Evolutionary conservation across 1,140 invertebrate genomes (phyloP).

Genomic region (Phymastichus coffea): DNA sequence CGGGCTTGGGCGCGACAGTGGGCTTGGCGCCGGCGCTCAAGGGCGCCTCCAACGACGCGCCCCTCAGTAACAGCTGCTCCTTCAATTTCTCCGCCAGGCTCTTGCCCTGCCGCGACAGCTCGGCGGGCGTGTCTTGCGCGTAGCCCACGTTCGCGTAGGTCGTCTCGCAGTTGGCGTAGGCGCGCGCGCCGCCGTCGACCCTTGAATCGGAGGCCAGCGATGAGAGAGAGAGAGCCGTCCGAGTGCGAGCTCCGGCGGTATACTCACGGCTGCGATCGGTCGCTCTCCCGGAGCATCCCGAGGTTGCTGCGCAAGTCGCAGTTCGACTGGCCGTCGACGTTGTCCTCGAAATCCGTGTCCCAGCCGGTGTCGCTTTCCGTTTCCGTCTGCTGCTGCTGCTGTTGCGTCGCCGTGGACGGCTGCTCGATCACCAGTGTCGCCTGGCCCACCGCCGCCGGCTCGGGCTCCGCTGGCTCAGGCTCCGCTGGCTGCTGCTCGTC

Average conservation of each 20-base stretch:
- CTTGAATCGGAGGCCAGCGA: neutral
- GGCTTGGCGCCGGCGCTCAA: constrained; percentile 34
- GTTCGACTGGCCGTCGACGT: constrained; percentile 17
- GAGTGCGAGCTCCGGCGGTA: neutral
- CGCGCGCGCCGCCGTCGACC: constrained; percentile 31
- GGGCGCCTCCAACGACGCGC: constrained; percentile 24
- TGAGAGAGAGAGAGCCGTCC: no score
- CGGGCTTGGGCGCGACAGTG: constrained; percentile 30
- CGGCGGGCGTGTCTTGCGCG: neutral
- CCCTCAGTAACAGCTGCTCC: constrained; percentile 36
- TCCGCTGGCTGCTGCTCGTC: constrained; percentile 23
- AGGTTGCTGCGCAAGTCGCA: constrained; percentile 34
- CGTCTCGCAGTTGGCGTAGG: constrained; percentile 46
- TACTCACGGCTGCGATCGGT: neutral
- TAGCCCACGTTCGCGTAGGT: constrained; percentile 41
- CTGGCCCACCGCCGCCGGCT: no score
- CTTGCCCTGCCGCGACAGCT: constrained; percentile 20
- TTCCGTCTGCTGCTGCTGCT: constrained; percentile 19
- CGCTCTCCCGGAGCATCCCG: constrained; percentile 34
- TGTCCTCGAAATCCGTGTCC: constrained; percentile 51
- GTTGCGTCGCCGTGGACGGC: neutral
- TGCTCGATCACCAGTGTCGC: no score
- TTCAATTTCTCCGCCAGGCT: constrained; percentile 39
- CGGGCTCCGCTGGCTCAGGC: neutral
- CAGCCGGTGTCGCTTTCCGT: constrained; percentile 42